phyloP scores from a whole-genome alignment of 1,140 invertebrate species.

The Marisa cornuarietis region DNA sequence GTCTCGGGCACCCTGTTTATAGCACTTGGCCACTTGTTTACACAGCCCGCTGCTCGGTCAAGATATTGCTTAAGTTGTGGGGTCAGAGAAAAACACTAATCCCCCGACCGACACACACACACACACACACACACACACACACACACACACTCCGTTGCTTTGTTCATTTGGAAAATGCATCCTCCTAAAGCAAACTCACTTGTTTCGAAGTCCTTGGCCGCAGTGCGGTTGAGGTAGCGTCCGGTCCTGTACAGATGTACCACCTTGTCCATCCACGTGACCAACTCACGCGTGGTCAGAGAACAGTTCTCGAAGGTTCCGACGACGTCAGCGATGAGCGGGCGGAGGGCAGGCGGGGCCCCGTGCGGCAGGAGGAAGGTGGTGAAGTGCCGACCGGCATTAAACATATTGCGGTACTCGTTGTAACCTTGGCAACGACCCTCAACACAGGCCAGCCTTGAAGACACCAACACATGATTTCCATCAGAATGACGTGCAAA shows the following conservation, averaged over 20 bases:
- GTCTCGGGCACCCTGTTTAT: too few species aligned
- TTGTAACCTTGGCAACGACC: constrained; percentile 65
- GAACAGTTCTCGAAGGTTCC: constrained; percentile 53
- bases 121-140: too few species aligned
- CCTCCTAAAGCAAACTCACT: not conserved
- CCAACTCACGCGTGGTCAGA: constrained; percentile 52
- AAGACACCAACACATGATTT: constrained; percentile 15
- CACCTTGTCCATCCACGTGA: constrained; percentile 55
- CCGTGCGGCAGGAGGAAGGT: constrained; percentile 65
- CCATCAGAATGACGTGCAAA: not conserved
- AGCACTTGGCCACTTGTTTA: too few species aligned
- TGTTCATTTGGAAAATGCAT: too few species aligned
- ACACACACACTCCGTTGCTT: too few species aligned
- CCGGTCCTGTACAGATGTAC: constrained; percentile 57
- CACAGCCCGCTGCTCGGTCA: too few species aligned
- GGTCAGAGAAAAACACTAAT: too few species aligned
- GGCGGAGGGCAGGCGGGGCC: constrained; percentile 56
- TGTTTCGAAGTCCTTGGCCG: constrained; percentile 4
- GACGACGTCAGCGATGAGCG: constrained; percentile 56
- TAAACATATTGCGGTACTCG: constrained; percentile 67
- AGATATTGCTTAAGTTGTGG: too few species aligned
- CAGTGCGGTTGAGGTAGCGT: constrained; percentile 55
- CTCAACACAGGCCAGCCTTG: constrained; percentile 53
- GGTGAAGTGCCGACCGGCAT: constrained; percentile 66
- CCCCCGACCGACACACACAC: too few species aligned